Conservation (phyloP, 2,888 invertebrate genomes). For the Rhopalosiphum nymphaeae region DNA sequence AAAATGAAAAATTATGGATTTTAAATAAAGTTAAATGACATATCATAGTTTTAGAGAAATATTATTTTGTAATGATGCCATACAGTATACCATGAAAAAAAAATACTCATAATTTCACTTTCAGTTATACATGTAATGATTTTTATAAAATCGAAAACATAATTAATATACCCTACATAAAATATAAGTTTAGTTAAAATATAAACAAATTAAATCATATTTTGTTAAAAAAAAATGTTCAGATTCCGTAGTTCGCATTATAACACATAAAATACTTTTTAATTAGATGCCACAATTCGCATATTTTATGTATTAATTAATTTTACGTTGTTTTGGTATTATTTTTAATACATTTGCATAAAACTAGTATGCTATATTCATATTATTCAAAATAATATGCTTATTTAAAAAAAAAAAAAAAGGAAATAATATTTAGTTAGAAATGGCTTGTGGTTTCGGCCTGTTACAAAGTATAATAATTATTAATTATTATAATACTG, state of each 20-base stretch:
- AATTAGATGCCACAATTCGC: background rate
- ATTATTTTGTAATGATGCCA: background rate
- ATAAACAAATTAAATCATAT: background rate
- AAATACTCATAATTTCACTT: background rate
- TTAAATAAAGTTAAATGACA: background rate
- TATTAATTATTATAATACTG: background rate
- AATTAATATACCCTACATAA: background rate
- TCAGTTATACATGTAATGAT: background rate
- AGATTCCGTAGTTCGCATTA: background rate
- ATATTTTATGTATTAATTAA: background rate
- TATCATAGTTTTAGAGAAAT: background rate
- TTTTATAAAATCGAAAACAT: background rate
- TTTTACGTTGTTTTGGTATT: background rate
- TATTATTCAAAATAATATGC: background rate
- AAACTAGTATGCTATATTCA: background rate
- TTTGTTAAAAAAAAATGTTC: background rate
- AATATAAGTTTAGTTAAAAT: background rate
- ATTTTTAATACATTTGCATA: background rate
- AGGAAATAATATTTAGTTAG: background rate
- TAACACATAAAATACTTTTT: background rate
- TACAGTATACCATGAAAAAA: background rate
- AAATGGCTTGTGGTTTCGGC: background rate
- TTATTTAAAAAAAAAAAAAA: background rate
- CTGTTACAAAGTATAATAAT: background rate
- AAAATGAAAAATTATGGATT: background rate